Conservation (phyloP, 2,888 invertebrate genomes). For the Toxonevra muliebris region DNA sequence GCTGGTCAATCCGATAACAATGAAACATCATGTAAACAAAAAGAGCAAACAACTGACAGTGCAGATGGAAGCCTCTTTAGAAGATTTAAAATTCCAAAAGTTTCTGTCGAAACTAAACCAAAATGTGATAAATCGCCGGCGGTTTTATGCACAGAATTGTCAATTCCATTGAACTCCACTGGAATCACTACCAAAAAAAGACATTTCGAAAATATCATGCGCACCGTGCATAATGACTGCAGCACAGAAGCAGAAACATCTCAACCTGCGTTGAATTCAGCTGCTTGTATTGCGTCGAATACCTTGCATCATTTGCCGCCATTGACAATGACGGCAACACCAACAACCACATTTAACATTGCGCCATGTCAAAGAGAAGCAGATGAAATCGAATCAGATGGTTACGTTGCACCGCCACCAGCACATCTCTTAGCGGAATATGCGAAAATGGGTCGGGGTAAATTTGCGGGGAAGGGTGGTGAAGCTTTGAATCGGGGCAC, state of each 20-base stretch:
- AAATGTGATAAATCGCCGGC: constrained; percentile 2
- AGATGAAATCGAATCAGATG: constrained; percentile 2
- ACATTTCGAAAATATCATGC: constrained; percentile 35
- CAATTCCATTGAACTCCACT: constrained; percentile 12
- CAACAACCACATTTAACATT: background rate
- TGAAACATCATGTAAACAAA: too few relatives aligned
- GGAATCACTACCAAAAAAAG: background rate
- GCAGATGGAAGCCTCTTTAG: constrained; percentile 10
- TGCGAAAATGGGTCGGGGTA: background rate
- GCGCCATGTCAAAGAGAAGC: background rate
- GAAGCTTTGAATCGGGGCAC: background rate
- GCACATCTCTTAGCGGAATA: background rate
- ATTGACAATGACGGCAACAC: constrained; percentile 12
- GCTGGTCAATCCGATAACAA: too few relatives aligned
- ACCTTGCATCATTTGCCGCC: background rate
- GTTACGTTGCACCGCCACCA: background rate
- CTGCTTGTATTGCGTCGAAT: background rate
- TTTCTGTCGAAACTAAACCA: constrained; percentile 9
- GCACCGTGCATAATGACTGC: constrained; percentile 38
- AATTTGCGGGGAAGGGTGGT: constrained; percentile 4
- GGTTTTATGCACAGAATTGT: background rate
- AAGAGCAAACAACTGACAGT: background rate
- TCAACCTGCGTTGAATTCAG: background rate
- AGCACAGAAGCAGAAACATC: constrained; percentile 22
- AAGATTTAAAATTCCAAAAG: constrained; percentile 42